Evolutionary conservation across 2,113 vertebrate genomes (phyloP), one percentile per base, ranked within the genome.

Genomic region (Lathamus discolor): DNA sequence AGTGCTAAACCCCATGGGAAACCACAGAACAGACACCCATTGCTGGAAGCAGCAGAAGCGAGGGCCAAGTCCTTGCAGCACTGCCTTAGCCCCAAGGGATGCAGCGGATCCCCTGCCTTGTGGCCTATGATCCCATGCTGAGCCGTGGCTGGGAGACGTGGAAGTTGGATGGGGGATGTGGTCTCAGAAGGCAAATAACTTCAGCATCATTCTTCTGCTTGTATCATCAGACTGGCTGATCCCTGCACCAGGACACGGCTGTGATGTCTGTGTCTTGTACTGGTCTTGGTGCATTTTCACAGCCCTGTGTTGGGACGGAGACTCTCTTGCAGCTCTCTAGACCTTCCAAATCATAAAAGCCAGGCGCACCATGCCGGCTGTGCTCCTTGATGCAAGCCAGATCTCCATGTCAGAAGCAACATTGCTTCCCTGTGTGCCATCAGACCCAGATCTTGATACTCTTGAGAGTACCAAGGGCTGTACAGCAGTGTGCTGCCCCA

Each of bases 181-280:
- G 63, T 37, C 49, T 61, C 51, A 91, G 63, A 39, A 79, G 70
- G 66, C 7, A 35, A 85, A 29, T 51, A 83, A 86, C 48, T 48
- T 48, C 22, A 63, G 17, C 1, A 1, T n/a, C 2, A 41, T 31
- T 93, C 69, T 90, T 59, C 29, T 67, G 37, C 7, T 77, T 49
- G 11, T 37, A 44, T 12, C 17, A 49, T 33, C 44, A 80, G 49
- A 77, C 31, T 44, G n/a, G 27, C 20, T 74, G 49, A 93, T 69
- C 14, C 12, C 17, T 33, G 7, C 49, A 13, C 19, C n/a, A 48
- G 11, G 12, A 67, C 31, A 73, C 23, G 14, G 73, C 11, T n/a
- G 2, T n/a, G 15, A 33, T 5, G 4, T 51, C 15, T 1, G 0
- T 52, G 41, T 54, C 57, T 72, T 5, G 2, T 43, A 41, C 44